Evolutionary conservation across 1,140 invertebrate genomes (phyloP).

Genomic region (Saxidomus purpurata): DNA sequence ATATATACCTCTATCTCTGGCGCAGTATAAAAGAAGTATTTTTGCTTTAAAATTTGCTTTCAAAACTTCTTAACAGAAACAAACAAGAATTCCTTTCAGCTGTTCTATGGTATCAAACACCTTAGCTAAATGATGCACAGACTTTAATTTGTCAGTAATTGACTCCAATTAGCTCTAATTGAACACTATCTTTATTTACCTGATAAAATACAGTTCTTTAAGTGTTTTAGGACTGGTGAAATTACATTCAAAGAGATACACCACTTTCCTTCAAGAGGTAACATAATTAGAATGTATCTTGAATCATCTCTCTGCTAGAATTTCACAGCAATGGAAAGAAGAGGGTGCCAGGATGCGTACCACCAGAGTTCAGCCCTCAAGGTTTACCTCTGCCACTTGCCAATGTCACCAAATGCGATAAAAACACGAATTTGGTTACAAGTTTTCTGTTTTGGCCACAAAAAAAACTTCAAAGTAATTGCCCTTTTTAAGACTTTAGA

Average conservation of each 20-base stretch:
- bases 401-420: too few relatives aligned
- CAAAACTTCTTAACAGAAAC: neutral
- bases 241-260: neutral
- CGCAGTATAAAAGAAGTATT: too few relatives aligned
- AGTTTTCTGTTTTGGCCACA: too few relatives aligned
- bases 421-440: too few relatives aligned
- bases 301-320: neutral
- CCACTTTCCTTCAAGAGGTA: neutral
- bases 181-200: conserved; percentile 1
- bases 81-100: neutral
- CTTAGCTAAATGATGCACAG: conserved; percentile 21
- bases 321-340: too few relatives aligned
- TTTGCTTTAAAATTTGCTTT: too few relatives aligned
- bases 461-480: too few relatives aligned
- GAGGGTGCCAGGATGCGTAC: too few relatives aligned
- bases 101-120: neutral
- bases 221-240: neutral
- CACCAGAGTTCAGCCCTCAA: too few relatives aligned
- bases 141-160: conserved; percentile 40
- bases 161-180: conserved; percentile 16
- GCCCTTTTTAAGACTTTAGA: too few relatives aligned
- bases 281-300: neutral
- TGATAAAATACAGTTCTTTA: neutral
- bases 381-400: too few relatives aligned
- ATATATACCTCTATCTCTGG: too few relatives aligned